phyloP scores from a whole-genome alignment of 2,888 invertebrate species.

The Pollenia angustigena region DNA sequence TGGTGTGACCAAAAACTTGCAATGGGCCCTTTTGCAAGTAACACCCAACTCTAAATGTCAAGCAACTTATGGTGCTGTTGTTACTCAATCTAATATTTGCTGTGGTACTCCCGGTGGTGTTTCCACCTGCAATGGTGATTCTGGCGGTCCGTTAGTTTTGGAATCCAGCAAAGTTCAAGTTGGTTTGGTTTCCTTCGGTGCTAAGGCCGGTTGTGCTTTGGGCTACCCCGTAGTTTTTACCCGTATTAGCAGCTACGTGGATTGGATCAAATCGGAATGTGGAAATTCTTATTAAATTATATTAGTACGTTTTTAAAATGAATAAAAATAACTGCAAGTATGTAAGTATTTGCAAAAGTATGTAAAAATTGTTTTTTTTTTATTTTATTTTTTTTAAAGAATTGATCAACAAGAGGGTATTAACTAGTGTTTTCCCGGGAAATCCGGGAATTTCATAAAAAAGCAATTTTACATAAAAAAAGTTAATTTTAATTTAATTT shows the following conservation, averaged over 20 bases:
- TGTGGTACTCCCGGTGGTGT: constrained; percentile 70
- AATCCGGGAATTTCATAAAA: too few relatives aligned
- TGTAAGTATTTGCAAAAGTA: too few relatives aligned
- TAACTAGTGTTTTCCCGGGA: too few relatives aligned
- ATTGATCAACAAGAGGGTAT: too few relatives aligned
- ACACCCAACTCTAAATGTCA: constrained; percentile 77
- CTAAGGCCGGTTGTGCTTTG: constrained; percentile 77
- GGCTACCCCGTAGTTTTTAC: constrained; percentile 80
- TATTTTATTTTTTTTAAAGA: too few relatives aligned
- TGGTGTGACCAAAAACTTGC: constrained; percentile 43
- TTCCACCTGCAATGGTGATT: constrained; percentile 82
- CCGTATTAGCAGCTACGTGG: constrained; percentile 76
- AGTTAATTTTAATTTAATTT: too few relatives aligned
- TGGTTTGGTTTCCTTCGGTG: constrained; percentile 80
- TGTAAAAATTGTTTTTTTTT: too few relatives aligned
- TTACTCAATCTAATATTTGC: constrained; percentile 77
- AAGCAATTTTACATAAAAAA: too few relatives aligned
- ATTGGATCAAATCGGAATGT: constrained; percentile 77
- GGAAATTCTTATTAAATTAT: constrained; percentile 41
- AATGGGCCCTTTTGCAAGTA: constrained; percentile 76
- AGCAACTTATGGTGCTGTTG: constrained; percentile 65
- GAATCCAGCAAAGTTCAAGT: constrained; percentile 68
- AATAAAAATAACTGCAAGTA: too few relatives aligned
- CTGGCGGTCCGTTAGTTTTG: constrained; percentile 81
- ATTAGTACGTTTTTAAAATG: background rate